Conservation (phyloP, 2,888 invertebrate species). For the Chrysolina oricalcia region DNA sequence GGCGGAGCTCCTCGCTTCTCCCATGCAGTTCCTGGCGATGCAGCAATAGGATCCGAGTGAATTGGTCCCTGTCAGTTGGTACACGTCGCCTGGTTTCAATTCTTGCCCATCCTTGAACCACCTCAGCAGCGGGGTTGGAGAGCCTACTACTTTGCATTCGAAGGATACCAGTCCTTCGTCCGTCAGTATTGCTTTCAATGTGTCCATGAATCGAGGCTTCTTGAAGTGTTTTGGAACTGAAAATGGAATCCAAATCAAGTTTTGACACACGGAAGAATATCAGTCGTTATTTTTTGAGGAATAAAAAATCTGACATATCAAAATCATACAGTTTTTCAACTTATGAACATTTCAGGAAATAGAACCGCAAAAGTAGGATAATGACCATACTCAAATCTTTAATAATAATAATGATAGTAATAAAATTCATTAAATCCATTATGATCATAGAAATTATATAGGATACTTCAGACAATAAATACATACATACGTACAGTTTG, state of each 20-base stretch:
- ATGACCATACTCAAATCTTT: too few species aligned
- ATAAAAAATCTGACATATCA: too few species aligned
- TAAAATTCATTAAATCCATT: too few species aligned
- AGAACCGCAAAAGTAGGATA: too few species aligned
- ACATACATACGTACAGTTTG: too few species aligned
- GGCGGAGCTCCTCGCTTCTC: slow-evolving; percentile 88
- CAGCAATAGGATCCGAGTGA: slow-evolving; percentile 92
- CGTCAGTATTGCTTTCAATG: slow-evolving; percentile 89
- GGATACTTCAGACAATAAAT: too few species aligned
- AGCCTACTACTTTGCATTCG: slow-evolving; percentile 94
- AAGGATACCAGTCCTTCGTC: slow-evolving; percentile 94
- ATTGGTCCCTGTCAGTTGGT: slow-evolving; percentile 92
- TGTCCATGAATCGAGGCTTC: slow-evolving; percentile 92
- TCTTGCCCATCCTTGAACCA: slow-evolving; percentile 97
- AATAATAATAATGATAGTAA: too few species aligned
- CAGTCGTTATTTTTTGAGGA: too few species aligned
- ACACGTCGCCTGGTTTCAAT: slow-evolving; percentile 92
- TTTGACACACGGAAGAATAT: too few species aligned
- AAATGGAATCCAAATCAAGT: slow-evolving; percentile 55
- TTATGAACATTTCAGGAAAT: too few species aligned
- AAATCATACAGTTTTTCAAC: too few species aligned
- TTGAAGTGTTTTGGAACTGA: slow-evolving; percentile 93
- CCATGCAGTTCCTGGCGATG: slow-evolving; percentile 93
- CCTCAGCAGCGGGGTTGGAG: slow-evolving; percentile 87
- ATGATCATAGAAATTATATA: too few species aligned